phyloP scores from a whole-genome alignment of 1,140 invertebrate species.

The Maconellicoccus hirsutus region DNA sequence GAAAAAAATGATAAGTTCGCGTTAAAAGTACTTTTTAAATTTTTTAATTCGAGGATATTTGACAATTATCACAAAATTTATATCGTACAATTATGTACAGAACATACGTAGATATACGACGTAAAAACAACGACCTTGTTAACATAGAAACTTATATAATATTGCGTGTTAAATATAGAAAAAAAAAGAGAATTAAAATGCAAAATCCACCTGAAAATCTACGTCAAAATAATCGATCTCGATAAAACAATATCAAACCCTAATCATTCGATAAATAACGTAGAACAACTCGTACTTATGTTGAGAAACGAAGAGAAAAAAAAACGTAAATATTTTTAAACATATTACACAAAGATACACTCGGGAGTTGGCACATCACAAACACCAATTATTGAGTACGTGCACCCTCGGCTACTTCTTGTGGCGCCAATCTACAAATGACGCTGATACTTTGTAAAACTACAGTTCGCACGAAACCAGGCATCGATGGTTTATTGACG shows the following conservation, averaged over 20 bases:
- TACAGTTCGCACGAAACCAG: slow-evolving; percentile 41
- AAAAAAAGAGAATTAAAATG: neutral
- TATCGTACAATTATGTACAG: neutral
- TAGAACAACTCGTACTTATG: neutral
- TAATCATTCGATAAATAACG: neutral
- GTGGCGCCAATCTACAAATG: slow-evolving; percentile 28
- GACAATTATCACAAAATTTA: neutral
- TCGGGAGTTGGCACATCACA: neutral
- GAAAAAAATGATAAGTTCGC: too few species aligned
- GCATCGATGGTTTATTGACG: slow-evolving; percentile 47
- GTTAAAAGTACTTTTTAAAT: too few species aligned
- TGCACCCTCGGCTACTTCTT: neutral
- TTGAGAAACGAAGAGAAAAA: neutral
- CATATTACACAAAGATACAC: neutral
- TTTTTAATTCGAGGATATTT: too few species aligned
- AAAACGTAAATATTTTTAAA: neutral
- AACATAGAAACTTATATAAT: neutral
- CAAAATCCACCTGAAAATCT: neutral
- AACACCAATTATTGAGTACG: neutral
- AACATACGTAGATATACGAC: too few species aligned
- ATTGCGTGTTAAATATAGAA: neutral
- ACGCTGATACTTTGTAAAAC: slow-evolving; percentile 28
- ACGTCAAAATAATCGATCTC: neutral
- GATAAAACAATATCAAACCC: neutral
- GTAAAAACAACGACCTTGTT: neutral